Conservation (phyloP, 1,140 invertebrate genomes). For the Odontomachus brunneus region DNA sequence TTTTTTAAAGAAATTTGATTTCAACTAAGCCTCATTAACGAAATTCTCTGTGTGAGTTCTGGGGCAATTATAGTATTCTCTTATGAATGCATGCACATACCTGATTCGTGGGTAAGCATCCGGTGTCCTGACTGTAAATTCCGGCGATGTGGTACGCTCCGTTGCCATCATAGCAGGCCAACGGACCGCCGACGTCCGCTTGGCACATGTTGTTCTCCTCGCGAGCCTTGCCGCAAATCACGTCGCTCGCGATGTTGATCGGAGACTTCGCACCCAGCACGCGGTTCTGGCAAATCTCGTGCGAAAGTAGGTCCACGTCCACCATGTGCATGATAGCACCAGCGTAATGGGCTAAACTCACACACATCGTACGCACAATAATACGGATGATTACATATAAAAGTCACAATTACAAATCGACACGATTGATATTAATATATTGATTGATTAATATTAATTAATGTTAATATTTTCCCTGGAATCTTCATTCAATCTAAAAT, state of each 20-base stretch:
- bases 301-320: conserved; percentile 88
- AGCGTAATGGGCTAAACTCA: conserved; percentile 88
- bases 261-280: conserved; percentile 68
- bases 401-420: no score
- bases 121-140: conserved; percentile 91
- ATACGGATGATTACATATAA: no score
- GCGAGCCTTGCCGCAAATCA: conserved; percentile 79
- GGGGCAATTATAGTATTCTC: neutral
- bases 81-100: conserved; percentile 66
- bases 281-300: conserved; percentile 86
- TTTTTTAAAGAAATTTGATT: no score
- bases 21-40: neutral
- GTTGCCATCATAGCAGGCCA: conserved; percentile 90
- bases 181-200: conserved; percentile 91
- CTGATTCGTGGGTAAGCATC: conserved; percentile 84
- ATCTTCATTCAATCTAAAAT: no score
- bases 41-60: neutral
- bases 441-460: no score
- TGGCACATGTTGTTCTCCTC: conserved; percentile 84
- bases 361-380: no score
- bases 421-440: no score
- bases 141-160: conserved; percentile 90
- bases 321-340: conserved; percentile 91
- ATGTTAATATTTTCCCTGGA: no score
- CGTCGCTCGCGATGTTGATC: conserved; percentile 73